Conservation (phyloP, 2,888 invertebrate genomes). For the Epicampocera succincta region DNA sequence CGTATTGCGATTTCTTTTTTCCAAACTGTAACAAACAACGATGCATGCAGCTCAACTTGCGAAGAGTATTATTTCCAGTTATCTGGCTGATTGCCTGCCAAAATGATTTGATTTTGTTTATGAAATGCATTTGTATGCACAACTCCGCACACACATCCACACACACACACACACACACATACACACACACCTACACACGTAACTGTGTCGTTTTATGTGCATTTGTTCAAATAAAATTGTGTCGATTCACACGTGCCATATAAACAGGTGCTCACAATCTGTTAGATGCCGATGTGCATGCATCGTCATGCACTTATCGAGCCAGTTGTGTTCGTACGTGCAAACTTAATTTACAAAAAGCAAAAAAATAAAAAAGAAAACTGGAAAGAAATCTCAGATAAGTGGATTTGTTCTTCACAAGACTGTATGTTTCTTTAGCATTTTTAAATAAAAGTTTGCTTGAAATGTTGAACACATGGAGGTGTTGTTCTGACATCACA, state of each 20-base stretch:
- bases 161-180: not conserved
- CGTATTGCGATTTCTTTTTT: no score
- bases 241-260: conserved; percentile 24
- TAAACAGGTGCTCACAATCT: conserved; percentile 30
- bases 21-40: no score
- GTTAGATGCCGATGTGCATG: conserved; percentile 11
- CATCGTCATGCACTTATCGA: conserved; percentile 9
- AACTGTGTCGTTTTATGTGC: not conserved
- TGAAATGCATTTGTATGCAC: conserved; percentile 16
- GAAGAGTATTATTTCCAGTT: not conserved
- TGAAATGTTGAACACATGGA: no score
- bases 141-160: not conserved
- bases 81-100: conserved; percentile 28
- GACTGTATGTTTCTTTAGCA: not conserved
- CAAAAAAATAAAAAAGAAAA: no score
- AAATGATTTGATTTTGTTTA: conserved; percentile 13
- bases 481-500: no score
- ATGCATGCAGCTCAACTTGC: no score
- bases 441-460: no score
- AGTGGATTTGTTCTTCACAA: not conserved
- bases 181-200: not conserved
- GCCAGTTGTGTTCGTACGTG: not conserved
- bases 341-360: not conserved
- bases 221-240: conserved; percentile 15
- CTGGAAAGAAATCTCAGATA: not conserved